These are phyloP conservation scores for Ylistrum balloti DNA, from an alignment of 1,140 invertebrate genomes.

Conservation along the genomic window DNA sequence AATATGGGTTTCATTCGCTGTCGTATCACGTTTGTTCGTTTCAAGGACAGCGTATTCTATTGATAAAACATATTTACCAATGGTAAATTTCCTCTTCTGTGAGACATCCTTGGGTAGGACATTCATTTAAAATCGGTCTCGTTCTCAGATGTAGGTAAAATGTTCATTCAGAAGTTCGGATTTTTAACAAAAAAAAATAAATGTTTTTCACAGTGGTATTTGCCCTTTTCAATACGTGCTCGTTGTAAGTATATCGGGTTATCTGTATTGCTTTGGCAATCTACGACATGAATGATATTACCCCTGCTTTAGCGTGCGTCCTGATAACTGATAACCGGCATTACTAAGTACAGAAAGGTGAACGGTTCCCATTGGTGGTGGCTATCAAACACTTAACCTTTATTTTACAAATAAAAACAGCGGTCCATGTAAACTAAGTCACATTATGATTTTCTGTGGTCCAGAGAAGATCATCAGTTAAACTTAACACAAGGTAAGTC, in stretches of 20 bases:
- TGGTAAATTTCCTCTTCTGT: too few species aligned
- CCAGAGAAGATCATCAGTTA: not conserved
- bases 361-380: not conserved
- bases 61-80: too few species aligned
- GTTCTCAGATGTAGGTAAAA: too few species aligned
- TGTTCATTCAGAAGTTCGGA: too few species aligned
- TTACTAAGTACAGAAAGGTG: not conserved
- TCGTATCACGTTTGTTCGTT: too few species aligned
- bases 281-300: not conserved
- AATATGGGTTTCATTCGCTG: too few species aligned
- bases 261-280: not conserved
- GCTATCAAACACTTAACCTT: constrained; percentile 38
- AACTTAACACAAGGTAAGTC: not conserved
- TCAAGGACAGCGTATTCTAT: too few species aligned
- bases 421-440: not conserved
- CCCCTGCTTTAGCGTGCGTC: not conserved
- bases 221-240: too few species aligned
- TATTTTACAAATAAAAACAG: not conserved
- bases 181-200: too few species aligned
- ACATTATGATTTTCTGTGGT: not conserved
- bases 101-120: too few species aligned
- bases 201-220: too few species aligned
- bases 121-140: too few species aligned
- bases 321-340: not conserved
- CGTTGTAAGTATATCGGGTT: not conserved